A percentile compares a stretch with the other conserved stretches of the same genome.
These are phyloP conservation scores for Adrianichthys oophorus DNA, from an alignment of 2,797 vertebrate species.

Conservation along the genomic window DNA sequence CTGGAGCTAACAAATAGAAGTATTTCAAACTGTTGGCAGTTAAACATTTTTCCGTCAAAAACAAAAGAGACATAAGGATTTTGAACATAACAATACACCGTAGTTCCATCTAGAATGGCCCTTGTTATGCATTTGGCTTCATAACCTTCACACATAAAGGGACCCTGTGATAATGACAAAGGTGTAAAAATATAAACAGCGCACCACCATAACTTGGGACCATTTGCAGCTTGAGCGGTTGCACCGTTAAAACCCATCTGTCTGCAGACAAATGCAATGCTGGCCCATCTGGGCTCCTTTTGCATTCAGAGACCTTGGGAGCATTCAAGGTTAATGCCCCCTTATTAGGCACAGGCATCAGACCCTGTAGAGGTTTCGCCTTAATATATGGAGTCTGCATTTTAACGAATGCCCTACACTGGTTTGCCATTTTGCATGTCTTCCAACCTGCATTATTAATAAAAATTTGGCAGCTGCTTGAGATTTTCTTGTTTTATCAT, in stretches of 20 bases:
- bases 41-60: too few relatives aligned
- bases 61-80: too few relatives aligned
- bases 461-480: conserved; percentile 19
- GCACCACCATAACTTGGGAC: conserved; percentile 44
- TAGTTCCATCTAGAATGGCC: neutral
- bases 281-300: conserved; percentile 62
- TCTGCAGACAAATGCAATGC: conserved; percentile 43
- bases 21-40: too few relatives aligned
- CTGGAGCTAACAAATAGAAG: too few relatives aligned
- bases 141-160: conserved; percentile 58
- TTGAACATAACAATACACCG: too few relatives aligned
- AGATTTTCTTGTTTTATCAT: conserved; percentile 10
- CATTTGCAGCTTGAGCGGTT: conserved; percentile 59
- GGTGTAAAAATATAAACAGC: conserved; percentile 59
- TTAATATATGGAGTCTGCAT: conserved; percentile 48
- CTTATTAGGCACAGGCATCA: conserved; percentile 59
- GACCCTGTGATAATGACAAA: conserved; percentile 30
- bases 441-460: conserved; percentile 36
- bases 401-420: conserved; percentile 35
- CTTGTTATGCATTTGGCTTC: conserved; percentile 27
- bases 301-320: conserved; percentile 56
- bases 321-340: conserved; percentile 65
- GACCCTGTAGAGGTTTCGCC: conserved; percentile 30
- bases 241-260: conserved; percentile 69
- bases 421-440: conserved; percentile 29